These are phyloP conservation scores for Tarsius wallacei DNA, from an alignment of 2,797 vertebrate genomes.

Conservation along the genomic window DNA sequence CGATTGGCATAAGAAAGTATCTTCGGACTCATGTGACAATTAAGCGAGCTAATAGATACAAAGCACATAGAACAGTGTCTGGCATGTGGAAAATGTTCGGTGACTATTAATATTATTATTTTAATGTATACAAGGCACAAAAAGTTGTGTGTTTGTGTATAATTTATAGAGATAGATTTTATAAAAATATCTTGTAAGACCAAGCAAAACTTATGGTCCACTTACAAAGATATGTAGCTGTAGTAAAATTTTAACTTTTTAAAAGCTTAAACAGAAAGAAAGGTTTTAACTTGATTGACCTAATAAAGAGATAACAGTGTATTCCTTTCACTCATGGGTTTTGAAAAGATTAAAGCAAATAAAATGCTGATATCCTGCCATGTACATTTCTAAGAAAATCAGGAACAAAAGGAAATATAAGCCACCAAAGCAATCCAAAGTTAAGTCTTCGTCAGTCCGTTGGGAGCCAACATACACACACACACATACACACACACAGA, in stretches of 20 bases:
- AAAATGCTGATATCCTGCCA: constrained; percentile 46
- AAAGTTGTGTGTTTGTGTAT: not conserved
- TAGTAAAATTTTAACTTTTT: constrained; percentile 61
- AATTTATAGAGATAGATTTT: not conserved
- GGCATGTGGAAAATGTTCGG: not conserved
- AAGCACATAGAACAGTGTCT: not conserved
- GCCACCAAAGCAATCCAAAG: constrained; percentile 49
- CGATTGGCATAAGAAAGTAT: not conserved
- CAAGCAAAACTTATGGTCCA: not conserved
- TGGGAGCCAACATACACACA: constrained; percentile 22
- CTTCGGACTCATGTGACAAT: not conserved
- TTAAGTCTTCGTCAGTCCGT: not conserved
- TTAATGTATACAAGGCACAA: not conserved
- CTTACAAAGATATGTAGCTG: not conserved
- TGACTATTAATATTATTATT: not conserved
- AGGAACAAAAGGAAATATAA: constrained; percentile 68
- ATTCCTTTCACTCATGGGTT: constrained; percentile 52
- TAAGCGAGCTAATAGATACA: not conserved
- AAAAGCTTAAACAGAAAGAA: constrained; percentile 66
- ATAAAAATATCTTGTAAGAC: not conserved
- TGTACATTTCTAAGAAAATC: constrained; percentile 49
- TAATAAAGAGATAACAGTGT: constrained; percentile 55
- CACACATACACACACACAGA: too few species aligned
- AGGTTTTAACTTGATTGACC: constrained; percentile 72
- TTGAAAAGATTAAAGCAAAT: constrained; percentile 75